These are phyloP conservation scores for Troilus luridus DNA, from an alignment of 2,888 invertebrate genomes.

Conservation along the genomic window DNA sequence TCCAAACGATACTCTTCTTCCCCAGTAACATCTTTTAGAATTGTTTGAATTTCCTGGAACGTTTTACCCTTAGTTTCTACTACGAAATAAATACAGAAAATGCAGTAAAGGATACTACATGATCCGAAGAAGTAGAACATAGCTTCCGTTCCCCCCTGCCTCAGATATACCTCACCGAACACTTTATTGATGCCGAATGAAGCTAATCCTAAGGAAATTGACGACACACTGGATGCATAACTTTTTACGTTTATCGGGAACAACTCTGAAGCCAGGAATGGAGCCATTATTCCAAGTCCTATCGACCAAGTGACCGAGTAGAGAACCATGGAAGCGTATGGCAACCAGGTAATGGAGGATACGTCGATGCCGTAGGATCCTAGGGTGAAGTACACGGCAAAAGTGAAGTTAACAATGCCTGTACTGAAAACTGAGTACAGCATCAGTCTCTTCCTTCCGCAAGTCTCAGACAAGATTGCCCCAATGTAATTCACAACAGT, in stretches of 20 bases:
- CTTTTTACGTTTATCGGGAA: slow-evolving; percentile 64
- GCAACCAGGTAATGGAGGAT: slow-evolving; percentile 70
- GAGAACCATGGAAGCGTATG: slow-evolving; percentile 72
- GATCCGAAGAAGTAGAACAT: slow-evolving; percentile 63
- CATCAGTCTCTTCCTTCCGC: slow-evolving; percentile 65
- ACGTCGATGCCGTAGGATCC: slow-evolving; percentile 64
- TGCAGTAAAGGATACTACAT: slow-evolving; percentile 55
- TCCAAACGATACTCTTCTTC: not conserved
- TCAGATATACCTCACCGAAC: slow-evolving; percentile 59
- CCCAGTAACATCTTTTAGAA: slow-evolving; percentile 48
- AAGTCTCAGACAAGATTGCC: slow-evolving; percentile 62
- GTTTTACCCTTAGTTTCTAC: slow-evolving; percentile 65
- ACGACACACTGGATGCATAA: slow-evolving; percentile 62
- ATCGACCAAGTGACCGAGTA: slow-evolving; percentile 75
- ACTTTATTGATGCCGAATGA: slow-evolving; percentile 63
- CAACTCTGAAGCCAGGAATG: slow-evolving; percentile 63
- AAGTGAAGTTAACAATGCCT: slow-evolving; percentile 54
- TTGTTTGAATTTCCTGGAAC: slow-evolving; percentile 64
- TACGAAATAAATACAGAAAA: slow-evolving; percentile 62
- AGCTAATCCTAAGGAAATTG: slow-evolving; percentile 62
- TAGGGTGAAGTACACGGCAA: slow-evolving; percentile 63
- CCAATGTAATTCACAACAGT: slow-evolving; percentile 62
- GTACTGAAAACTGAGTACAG: slow-evolving; percentile 62
- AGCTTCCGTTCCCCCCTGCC: slow-evolving; percentile 57
- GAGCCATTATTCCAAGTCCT: slow-evolving; percentile 71